phyloP scores from a whole-genome alignment of 2,888 invertebrate genomes.

The Macrosoma leucophasiata region DNA sequence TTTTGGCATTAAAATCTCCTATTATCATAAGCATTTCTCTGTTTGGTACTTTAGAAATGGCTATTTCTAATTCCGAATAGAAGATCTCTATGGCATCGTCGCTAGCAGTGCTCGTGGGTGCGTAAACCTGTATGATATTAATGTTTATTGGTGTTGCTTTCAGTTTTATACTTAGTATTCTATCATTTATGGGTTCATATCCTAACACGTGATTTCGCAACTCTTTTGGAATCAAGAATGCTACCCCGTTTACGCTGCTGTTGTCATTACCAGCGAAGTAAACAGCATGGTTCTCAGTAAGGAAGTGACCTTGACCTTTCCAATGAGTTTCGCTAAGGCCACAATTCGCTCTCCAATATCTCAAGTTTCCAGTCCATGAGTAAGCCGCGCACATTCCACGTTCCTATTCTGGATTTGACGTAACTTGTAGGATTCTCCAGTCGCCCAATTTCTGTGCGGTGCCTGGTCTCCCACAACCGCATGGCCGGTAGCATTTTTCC shows the following conservation, averaged over 20 bases:
- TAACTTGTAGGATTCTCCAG: slow-evolving; percentile 14
- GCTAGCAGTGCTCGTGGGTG: slow-evolving; percentile 10
- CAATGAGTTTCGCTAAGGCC: slow-evolving; percentile 18
- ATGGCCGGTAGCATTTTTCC: slow-evolving; percentile 20
- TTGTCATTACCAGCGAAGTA: slow-evolving; percentile 14
- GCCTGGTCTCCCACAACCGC: slow-evolving; percentile 20
- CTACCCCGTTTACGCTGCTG: slow-evolving; percentile 12
- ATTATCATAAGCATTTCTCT: slow-evolving; percentile 1
- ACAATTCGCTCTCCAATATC: slow-evolving; percentile 4
- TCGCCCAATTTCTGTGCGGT: slow-evolving; percentile 17
- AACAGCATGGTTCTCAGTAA: slow-evolving; percentile 13
- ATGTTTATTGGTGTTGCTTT: slow-evolving; percentile 7
- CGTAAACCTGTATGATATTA: slow-evolving; percentile 13
- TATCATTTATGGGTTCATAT: slow-evolving; percentile 9
- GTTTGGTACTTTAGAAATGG: slow-evolving; percentile 9
- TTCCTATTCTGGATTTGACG: slow-evolving; percentile 5
- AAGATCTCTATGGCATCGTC: slow-evolving; percentile 10
- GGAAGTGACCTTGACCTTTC: slow-evolving; percentile 15
- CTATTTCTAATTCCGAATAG: slow-evolving; percentile 8
- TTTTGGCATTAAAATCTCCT: not conserved
- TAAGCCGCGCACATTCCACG: slow-evolving; percentile 12
- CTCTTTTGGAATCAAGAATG: slow-evolving; percentile 9
- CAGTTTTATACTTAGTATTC: not conserved
- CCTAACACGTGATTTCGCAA: slow-evolving; percentile 2
- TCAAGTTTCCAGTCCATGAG: not conserved